These are phyloP conservation scores for Brachionus paranguensis DNA, from an alignment of 1,140 invertebrate genomes.

Conservation along the genomic window DNA sequence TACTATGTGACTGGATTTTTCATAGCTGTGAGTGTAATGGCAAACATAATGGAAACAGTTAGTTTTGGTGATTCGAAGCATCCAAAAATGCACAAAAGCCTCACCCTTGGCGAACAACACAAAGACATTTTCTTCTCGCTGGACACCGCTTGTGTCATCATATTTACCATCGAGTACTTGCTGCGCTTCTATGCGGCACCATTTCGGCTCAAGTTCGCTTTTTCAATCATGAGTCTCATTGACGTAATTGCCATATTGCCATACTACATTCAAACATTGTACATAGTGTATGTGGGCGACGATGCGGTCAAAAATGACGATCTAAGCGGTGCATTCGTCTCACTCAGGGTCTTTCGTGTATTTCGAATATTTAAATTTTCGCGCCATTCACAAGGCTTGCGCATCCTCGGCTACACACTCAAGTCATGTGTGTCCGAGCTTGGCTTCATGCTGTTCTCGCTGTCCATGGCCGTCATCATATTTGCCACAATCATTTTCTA, in stretches of 20 bases:
- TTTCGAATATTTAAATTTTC: constrained; percentile 99
- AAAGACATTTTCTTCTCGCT: constrained; percentile 96
- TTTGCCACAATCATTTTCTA: constrained; percentile 99
- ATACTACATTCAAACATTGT: constrained; percentile 65
- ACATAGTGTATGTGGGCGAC: constrained; percentile 69
- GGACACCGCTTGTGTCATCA: constrained; percentile 99
- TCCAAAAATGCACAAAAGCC: constrained; percentile 69
- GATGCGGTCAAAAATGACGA: constrained; percentile 95
- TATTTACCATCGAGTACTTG: constrained; percentile 98
- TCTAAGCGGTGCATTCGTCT: constrained; percentile 97
- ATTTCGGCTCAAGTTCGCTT: constrained; percentile 90
- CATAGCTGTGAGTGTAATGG: constrained; percentile 97
- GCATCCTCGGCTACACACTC: constrained; percentile 95
- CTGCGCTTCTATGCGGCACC: constrained; percentile 93
- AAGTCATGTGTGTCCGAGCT: constrained; percentile 98
- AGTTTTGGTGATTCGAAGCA: constrained; percentile 64
- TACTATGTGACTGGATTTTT: constrained; percentile 99
- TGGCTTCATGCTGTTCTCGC: constrained; percentile 95
- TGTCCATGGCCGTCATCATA: constrained; percentile 99
- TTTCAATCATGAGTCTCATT: constrained; percentile 96
- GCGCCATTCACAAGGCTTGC: constrained; percentile 91
- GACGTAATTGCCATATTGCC: constrained; percentile 98
- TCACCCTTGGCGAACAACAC: constrained; percentile 92
- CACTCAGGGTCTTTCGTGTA: constrained; percentile 92
- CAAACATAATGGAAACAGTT: constrained; percentile 96